Base-by-base conservation (phyloP, 2,797 vertebrate species). In the Onychomys leucogaster region DNA sequence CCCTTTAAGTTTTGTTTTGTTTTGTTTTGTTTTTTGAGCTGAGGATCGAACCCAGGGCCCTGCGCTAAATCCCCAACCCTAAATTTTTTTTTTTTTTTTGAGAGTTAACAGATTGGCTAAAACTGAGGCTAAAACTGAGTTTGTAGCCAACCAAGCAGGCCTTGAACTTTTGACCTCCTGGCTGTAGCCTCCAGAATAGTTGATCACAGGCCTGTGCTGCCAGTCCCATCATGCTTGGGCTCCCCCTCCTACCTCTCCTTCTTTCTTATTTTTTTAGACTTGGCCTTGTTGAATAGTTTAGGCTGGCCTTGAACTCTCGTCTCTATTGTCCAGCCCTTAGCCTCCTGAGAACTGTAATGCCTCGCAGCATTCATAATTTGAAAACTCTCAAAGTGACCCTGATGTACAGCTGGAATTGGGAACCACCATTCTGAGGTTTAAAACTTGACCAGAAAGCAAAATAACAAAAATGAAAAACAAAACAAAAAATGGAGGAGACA, bases 341-440 rank as follows among this genome's bases (percentile, higher is more conserved):
- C 16, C n/a, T 65, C 17, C 14, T 32, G 52, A 75, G 67, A 41
- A 41, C 11, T 46, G 17, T 34, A 57, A 57, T 37, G 4, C 73
- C 8, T 2, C 32, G 57, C 37, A 76, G 89, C 23, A 88, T 76
- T 27, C 6, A 25, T 89, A 82, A 19, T 73, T 92, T 89, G 71
- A 89, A 55, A 95, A 92, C 49, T 94, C 75, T 88, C 27, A 6
- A 43, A 16, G 49, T 76, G 32, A 89, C 88, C 80, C 63, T 96
- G 8, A 43, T 89, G 57, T 34, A 23, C 21, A 75, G 23, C 73
- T 37, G 81, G 89, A 37, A 78, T 34, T 91, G 71, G 77, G 78
- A 93, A 82, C n/a, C 52, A 78, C 37, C 5, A 17, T 52, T 91
- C 61, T 73, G 80, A 86, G 89, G 73, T 84, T 86, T 91, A n/a